Conservation (phyloP, 2,113 vertebrate genomes). For the Puffinus mauretanicus region DNA sequence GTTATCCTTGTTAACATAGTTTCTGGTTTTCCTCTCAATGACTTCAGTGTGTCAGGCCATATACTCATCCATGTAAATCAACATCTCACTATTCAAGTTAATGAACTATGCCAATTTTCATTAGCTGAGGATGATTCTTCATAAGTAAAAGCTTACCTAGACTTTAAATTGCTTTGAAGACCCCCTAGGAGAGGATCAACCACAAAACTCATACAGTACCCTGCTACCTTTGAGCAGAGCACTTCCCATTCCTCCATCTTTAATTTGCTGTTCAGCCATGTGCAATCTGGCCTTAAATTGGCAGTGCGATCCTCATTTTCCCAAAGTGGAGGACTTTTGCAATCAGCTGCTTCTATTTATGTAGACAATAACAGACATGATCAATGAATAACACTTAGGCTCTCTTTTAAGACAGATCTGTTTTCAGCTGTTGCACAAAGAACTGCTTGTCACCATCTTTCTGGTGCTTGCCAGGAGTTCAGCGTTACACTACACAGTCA, state of each 20-base stretch:
- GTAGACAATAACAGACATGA: conserved; percentile 10
- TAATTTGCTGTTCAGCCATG: neutral
- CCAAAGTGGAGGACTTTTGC: conserved; percentile 8
- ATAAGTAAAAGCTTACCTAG: neutral
- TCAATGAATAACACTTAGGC: neutral
- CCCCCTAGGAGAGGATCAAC: neutral
- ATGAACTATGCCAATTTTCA: neutral
- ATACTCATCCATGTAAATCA: neutral
- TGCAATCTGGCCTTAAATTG: neutral
- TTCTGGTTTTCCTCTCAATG: neutral
- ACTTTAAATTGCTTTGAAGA: neutral
- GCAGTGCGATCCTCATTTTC: neutral
- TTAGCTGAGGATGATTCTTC: neutral
- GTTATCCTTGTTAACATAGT: neutral
- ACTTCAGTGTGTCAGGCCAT: neutral
- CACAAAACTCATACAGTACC: neutral
- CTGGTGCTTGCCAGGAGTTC: neutral
- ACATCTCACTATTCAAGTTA: neutral
- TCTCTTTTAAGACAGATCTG: conserved; percentile 20
- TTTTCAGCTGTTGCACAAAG: conserved; percentile 14
- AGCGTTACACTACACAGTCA: neutral
- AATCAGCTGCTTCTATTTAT: conserved; percentile 26
- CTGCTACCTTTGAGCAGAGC: neutral
- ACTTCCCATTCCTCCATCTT: neutral
- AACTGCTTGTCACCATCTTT: conserved; percentile 6